Evolutionary conservation across 53 echinoderm and acorn worm genomes (phyloP).

Genomic region (Stichopus horrens): DNA sequence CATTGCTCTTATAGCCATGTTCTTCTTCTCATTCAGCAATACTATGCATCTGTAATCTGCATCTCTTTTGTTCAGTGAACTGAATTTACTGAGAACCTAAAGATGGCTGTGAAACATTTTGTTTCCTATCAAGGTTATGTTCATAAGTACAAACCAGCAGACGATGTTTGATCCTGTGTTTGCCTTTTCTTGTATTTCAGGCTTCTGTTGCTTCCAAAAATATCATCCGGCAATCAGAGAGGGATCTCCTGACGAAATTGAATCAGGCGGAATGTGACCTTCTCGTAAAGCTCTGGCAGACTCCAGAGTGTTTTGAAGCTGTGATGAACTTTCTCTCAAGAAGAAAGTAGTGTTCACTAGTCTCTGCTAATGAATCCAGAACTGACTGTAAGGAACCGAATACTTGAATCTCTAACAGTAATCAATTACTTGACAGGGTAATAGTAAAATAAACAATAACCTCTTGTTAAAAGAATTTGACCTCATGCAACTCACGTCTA

Average conservation of each 20-base stretch:
- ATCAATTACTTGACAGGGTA: too few species aligned
- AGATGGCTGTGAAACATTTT: neutral
- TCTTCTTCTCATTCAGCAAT: too few species aligned
- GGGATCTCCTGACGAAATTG: slow-evolving; percentile 76
- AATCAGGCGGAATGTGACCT: slow-evolving; percentile 82
- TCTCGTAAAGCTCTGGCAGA: slow-evolving; percentile 85
- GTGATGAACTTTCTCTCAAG: slow-evolving; percentile 85
- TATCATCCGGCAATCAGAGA: slow-evolving; percentile 70
- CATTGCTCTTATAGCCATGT: too few species aligned
- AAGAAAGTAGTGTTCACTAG: slow-evolving; percentile 12
- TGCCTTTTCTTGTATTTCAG: slow-evolving; percentile 50
- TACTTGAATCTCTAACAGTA: too few species aligned
- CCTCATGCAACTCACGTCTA: too few species aligned
- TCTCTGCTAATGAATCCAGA: too few species aligned
- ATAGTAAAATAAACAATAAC: too few species aligned
- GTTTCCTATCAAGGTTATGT: neutral
- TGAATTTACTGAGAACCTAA: too few species aligned
- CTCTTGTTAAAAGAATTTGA: too few species aligned
- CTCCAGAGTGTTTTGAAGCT: slow-evolving; percentile 87
- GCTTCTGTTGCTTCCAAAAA: slow-evolving; percentile 76
- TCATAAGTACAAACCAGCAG: neutral
- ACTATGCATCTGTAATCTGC: too few species aligned
- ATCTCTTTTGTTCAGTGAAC: too few species aligned
- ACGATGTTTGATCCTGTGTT: neutral
- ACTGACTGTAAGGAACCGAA: too few species aligned